These are phyloP conservation scores for Gastrophysa polygoni DNA, from an alignment of 2,888 invertebrate species.

Conservation along the genomic window DNA sequence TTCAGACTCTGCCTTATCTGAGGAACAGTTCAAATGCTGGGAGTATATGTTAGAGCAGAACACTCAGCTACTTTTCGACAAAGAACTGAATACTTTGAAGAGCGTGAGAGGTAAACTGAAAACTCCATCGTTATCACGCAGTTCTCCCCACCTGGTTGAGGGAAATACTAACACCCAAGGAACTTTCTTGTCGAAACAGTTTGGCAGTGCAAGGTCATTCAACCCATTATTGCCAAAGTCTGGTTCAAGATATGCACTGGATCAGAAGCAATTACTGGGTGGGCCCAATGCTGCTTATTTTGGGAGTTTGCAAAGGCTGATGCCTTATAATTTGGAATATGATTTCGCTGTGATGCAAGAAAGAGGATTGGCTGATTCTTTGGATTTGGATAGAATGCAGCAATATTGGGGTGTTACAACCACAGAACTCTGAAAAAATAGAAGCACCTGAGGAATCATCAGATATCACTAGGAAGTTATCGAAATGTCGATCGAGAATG, in stretches of 20 bases:
- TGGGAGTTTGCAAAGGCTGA: constrained; percentile 80
- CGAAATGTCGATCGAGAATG: too few species aligned
- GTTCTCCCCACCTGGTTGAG: constrained; percentile 69
- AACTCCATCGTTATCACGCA: constrained; percentile 66
- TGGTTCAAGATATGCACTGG: constrained; percentile 64
- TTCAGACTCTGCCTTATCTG: constrained; percentile 68
- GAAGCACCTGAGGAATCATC: background rate
- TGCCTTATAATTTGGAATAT: constrained; percentile 84
- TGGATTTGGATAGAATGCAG: constrained; percentile 85
- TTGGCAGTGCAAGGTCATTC: constrained; percentile 81
- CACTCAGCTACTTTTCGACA: constrained; percentile 85
- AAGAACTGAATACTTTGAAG: constrained; percentile 77
- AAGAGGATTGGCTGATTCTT: constrained; percentile 73
- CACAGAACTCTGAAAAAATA: constrained; percentile 72
- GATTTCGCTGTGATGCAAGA: constrained; percentile 86
- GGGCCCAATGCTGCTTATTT: constrained; percentile 89
- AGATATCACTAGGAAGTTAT: too few species aligned
- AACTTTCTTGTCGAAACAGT: constrained; percentile 74
- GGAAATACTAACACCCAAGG: constrained; percentile 51
- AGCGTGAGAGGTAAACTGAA: constrained; percentile 64
- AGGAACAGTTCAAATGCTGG: constrained; percentile 92
- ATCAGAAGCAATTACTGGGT: constrained; percentile 67
- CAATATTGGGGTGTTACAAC: constrained; percentile 92
- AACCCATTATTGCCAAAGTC: constrained; percentile 67
- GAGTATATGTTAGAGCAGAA: constrained; percentile 93